Evolutionary conservation across 2,888 invertebrate genomes (phyloP).

Genomic region (Fissipunctia ypsillon): DNA sequence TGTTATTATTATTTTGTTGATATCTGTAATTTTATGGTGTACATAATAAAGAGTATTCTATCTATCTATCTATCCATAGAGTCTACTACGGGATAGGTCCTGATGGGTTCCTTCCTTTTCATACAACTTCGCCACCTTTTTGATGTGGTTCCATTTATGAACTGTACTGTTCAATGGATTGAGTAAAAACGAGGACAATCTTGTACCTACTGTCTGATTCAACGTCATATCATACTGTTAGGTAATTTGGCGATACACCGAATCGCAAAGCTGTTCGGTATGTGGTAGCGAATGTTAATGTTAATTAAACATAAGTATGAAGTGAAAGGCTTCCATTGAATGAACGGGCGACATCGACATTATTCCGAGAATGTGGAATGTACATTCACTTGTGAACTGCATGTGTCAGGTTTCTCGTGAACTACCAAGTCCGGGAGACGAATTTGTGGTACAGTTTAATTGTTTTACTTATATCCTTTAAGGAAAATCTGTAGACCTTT

Average conservation of each 20-base stretch:
- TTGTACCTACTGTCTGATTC: too few relatives aligned
- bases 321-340: conserved; percentile 73
- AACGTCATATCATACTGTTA: conserved; percentile 5
- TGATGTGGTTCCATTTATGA: not conserved
- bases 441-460: conserved; percentile 10
- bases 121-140: not conserved
- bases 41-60: too few relatives aligned
- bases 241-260: conserved; percentile 44
- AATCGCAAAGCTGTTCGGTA: conserved; percentile 16
- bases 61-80: too few relatives aligned
- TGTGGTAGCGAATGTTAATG: conserved; percentile 64
- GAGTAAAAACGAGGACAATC: not conserved
- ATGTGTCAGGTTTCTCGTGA: conserved; percentile 61
- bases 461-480: conserved; percentile 16
- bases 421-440: conserved; percentile 56
- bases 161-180: not conserved
- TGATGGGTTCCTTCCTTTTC: not conserved
- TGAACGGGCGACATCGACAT: conserved; percentile 58
- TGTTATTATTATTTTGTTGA: too few relatives aligned
- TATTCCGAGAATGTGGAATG: conserved; percentile 69
- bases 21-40: too few relatives aligned
- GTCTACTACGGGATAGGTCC: not conserved
- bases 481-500: not conserved
- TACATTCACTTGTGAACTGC: conserved; percentile 56
- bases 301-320: conserved; percentile 65